Evolutionary conservation across 2,113 vertebrate genomes (phyloP).

Genomic region (Phalacrocorax aristotelis): DNA sequence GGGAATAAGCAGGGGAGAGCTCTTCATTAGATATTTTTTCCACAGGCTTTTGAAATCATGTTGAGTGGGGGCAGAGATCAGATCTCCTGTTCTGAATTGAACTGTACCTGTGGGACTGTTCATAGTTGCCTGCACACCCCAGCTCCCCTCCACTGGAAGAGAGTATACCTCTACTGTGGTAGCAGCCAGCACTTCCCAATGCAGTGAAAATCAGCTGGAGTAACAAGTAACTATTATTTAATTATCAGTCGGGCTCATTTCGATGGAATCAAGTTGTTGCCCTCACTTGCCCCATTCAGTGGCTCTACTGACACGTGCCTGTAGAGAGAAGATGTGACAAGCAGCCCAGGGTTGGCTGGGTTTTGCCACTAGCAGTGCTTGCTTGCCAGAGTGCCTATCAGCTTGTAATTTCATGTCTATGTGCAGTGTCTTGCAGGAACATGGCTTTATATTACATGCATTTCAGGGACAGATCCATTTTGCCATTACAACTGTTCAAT

Average conservation of each 20-base stretch:
- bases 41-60: background rate
- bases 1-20: background rate
- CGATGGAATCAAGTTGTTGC: background rate
- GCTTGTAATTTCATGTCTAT: background rate
- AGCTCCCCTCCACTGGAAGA: background rate
- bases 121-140: background rate
- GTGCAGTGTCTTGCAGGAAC: background rate
- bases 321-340: background rate
- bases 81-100: background rate
- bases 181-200: background rate
- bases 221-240: background rate
- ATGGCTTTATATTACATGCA: background rate
- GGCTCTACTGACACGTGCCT: background rate
- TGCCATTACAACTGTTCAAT: background rate
- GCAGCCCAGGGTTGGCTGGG: background rate
- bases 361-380: background rate
- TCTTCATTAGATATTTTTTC: background rate
- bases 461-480: background rate
- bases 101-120: rapidly evolving
- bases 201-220: background rate
- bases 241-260: background rate
- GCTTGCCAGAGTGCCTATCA: background rate
- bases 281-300: background rate
- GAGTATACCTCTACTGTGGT: rapidly evolving
- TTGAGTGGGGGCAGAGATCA: background rate